Evolutionary conservation across 2,113 vertebrate species (phyloP), one percentile per base, ranked within the genome.

Genomic region (Rhipidura dahli): DNA sequence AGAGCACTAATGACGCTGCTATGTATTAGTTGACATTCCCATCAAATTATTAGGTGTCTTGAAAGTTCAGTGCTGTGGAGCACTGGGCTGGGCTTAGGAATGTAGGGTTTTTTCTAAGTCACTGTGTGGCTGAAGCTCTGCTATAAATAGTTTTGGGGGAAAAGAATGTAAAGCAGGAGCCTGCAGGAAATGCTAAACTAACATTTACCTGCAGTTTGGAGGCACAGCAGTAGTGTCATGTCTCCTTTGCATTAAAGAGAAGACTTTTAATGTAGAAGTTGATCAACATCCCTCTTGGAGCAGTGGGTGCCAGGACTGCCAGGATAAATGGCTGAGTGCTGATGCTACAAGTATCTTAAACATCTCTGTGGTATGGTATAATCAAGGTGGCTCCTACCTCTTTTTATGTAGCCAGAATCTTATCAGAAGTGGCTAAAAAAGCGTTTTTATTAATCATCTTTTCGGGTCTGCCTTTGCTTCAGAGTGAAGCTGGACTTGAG

Each of bases 1-100:
- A 95, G 94, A 87, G 91, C 93, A 80, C 59, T 94, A 61, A 78
- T 64, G 77, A 40, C 4, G 9, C 68, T 95, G 40, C 63, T 75
- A 8, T 73, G 60, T 88, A 49, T 66, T 33, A 66, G 37, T 21
- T 86, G 35, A 30, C 12, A 13, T 60, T 65, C 53, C 68, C 12
- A n/a, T 76, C 33, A 66, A 86, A 90, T 53, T 76, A 64, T 42
- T 49, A 14, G 15, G 3, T 31, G 9, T 33, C 27, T 78, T 42
- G 15, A 4, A 50, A 50, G 27, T 78, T 87, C 24, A 85, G 44
- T 81, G 47, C 64, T 64, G 0, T 75, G 69, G 85, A 86, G 75
- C 45, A 57, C 39, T 78, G 28, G 33, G 23, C 65, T 86, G 76
- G 49, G 42, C n/a, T 87, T 93, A 75, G 68, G 45, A 80, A 79